A percentile compares a stretch with the other conserved stretches of the same genome.
Conservation (phyloP, 2,888 invertebrate species). For the Diachrysia chrysitis region DNA sequence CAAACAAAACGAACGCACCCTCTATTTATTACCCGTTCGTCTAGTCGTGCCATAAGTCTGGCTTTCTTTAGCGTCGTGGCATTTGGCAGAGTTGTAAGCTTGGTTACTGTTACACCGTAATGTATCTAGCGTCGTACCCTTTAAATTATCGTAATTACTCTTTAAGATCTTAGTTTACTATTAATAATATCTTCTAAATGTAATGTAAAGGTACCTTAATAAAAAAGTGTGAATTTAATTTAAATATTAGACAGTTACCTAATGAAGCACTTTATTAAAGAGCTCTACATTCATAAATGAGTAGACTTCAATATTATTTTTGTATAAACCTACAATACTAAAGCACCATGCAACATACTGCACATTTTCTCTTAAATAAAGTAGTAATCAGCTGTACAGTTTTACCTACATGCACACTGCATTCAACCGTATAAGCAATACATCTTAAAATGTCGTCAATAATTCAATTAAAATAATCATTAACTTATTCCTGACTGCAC, state of each 20-base stretch:
- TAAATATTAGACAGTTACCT: too few relatives aligned
- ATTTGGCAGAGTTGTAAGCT: slow-evolving; percentile 27
- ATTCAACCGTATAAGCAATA: slow-evolving; percentile 8
- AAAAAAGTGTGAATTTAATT: neutral
- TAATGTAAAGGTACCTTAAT: neutral
- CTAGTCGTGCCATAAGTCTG: slow-evolving; percentile 30
- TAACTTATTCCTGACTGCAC: slow-evolving; percentile 14
- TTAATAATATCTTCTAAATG: neutral
- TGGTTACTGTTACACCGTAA: slow-evolving; percentile 17
- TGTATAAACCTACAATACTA: too few relatives aligned
- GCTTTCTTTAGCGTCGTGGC: slow-evolving; percentile 32
- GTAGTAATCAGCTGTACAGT: neutral
- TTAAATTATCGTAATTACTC: slow-evolving; percentile 5
- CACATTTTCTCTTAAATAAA: neutral
- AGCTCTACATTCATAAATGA: neutral
- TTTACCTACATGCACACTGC: neutral
- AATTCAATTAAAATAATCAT: slow-evolving; percentile 30
- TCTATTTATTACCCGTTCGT: neutral
- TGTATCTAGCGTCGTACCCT: slow-evolving; percentile 3
- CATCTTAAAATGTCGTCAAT: slow-evolving; percentile 23
- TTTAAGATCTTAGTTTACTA: neutral
- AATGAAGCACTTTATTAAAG: too few relatives aligned
- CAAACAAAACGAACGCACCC: neutral
- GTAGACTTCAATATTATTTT: too few relatives aligned
- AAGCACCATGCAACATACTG: too few relatives aligned